These are phyloP conservation scores for Hydrochoerus hydrochaeris DNA, from an alignment of 2,113 vertebrate species.

Conservation along the genomic window DNA sequence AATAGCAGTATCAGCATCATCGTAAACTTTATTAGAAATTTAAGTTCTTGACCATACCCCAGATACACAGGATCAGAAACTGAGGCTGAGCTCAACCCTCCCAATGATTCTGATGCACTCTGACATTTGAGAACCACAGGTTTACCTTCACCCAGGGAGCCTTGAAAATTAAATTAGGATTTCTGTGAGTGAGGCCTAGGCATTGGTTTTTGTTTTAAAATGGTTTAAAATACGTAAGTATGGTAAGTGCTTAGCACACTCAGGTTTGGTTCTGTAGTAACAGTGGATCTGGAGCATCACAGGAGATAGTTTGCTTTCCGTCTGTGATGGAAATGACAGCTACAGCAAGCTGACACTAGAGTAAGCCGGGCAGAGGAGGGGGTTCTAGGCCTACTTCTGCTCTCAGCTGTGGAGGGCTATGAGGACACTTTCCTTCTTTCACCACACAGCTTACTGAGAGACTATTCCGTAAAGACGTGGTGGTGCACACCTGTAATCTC, in stretches of 20 bases:
- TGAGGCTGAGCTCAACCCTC: neutral
- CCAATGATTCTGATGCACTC: neutral
- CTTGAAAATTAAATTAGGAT: conserved; percentile 48
- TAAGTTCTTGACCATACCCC: neutral
- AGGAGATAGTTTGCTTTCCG: neutral
- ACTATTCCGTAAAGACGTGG: neutral
- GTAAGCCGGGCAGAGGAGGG: neutral
- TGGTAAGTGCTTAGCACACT: neutral
- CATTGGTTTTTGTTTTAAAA: neutral
- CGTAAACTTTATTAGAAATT: neutral
- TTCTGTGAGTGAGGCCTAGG: neutral
- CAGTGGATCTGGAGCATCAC: neutral
- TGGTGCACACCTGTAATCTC: neutral
- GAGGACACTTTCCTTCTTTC: neutral
- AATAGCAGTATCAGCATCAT: neutral
- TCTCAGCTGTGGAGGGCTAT: neutral
- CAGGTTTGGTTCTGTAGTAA: neutral
- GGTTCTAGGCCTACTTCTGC: neutral
- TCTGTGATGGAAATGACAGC: neutral
- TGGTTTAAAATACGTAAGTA: neutral
- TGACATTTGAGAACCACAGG: conserved; percentile 4
- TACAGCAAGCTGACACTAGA: neutral
- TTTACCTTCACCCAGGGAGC: neutral
- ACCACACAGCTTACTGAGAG: neutral
- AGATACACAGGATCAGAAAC: neutral